Evolutionary conservation across 2,797 vertebrate species (phyloP).

Genomic region (Oceanodroma leucorhoa): DNA sequence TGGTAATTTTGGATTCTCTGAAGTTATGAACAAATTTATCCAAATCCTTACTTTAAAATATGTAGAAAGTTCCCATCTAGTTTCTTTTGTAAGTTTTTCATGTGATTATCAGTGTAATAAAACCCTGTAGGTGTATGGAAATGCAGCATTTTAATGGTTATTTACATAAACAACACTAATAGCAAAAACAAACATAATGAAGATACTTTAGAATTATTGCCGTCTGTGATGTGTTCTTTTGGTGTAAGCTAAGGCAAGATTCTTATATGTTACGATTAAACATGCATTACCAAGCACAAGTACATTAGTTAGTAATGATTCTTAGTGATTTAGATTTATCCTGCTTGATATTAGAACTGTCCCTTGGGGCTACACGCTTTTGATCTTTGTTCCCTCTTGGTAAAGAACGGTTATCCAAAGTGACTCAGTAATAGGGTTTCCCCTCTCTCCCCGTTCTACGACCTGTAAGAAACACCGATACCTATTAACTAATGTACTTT

Average conservation of each 20-base stretch:
- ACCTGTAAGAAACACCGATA: conserved; percentile 7
- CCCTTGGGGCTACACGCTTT: neutral
- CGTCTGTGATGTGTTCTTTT: neutral
- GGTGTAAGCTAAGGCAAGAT: neutral
- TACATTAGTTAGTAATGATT: conserved; percentile 24
- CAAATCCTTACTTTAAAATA: neutral
- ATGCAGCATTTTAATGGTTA: neutral
- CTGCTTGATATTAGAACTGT: conserved; percentile 29
- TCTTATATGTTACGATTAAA: conserved; percentile 12
- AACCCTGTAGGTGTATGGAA: neutral
- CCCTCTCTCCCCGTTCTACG: neutral
- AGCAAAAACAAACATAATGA: neutral
- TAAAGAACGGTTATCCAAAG: conserved; percentile 1
- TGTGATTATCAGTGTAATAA: neutral
- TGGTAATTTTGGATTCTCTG: neutral
- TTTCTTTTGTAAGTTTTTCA: neutral
- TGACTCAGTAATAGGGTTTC: neutral
- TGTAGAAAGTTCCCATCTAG: neutral
- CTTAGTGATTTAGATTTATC: conserved; percentile 51
- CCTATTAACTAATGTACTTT: neutral
- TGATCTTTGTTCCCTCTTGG: conserved; percentile 38
- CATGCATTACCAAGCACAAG: conserved; percentile 31
- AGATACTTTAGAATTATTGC: neutral
- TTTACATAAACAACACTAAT: neutral
- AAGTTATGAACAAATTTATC: neutral